Evolutionary conservation across 1,140 invertebrate genomes (phyloP).

Genomic region (Eurosta solidaginis): DNA sequence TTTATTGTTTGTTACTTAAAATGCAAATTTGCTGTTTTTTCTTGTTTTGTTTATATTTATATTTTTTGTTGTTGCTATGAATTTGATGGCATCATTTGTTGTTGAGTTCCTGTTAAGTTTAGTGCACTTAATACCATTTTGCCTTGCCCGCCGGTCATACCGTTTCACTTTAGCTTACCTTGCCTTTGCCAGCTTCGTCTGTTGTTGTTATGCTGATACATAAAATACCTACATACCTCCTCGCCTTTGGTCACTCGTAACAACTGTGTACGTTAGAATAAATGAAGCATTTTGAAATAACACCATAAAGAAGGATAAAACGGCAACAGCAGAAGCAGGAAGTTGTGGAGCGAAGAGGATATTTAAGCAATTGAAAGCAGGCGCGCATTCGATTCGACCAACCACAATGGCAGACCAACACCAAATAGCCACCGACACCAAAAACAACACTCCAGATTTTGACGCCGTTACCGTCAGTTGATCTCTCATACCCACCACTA

Average conservation of each 20-base stretch:
- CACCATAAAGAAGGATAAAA: not conserved
- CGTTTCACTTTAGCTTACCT: too few relatives aligned
- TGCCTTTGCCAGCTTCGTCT: too few relatives aligned
- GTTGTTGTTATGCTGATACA: too few relatives aligned
- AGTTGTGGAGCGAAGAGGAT: not conserved
- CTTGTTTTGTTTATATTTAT: too few relatives aligned
- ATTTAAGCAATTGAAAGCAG: constrained; percentile 26
- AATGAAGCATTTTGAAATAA: constrained; percentile 18
- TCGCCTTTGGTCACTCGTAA: not conserved
- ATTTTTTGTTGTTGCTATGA: not conserved
- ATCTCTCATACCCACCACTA: not conserved
- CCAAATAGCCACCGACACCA: not conserved
- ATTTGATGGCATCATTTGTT: constrained; percentile 26
- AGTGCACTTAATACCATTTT: constrained; percentile 19
- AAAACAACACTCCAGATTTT: too few relatives aligned
- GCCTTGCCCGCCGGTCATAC: too few relatives aligned
- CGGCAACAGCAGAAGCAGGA: too few relatives aligned
- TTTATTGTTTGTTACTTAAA: constrained; percentile 21
- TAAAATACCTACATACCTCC: too few relatives aligned
- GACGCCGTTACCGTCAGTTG: not conserved
- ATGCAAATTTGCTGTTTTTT: not conserved
- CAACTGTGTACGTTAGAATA: not conserved
- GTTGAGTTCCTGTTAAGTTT: constrained; percentile 19
- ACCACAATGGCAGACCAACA: constrained; percentile 24
- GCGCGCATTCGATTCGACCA: constrained; percentile 15